Percentiles rank a stretch among this genome's conserved stretches.
phyloP scores from a whole-genome alignment of 2,888 invertebrate genomes.

The Geotrupes spiniger region DNA sequence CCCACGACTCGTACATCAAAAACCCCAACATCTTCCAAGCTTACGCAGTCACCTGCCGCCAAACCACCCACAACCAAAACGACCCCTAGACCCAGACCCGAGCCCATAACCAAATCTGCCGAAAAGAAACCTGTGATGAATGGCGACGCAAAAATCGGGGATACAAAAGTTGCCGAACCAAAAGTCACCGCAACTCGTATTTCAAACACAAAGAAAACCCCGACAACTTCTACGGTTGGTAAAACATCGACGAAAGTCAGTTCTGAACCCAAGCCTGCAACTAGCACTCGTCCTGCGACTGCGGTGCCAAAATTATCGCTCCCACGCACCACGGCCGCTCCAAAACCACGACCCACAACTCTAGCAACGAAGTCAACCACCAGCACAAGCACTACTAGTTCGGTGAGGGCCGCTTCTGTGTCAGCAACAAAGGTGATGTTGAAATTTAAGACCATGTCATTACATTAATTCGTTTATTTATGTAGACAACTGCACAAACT shows the following conservation, averaged over 20 bases:
- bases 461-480: not conserved
- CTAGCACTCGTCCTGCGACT: constrained; percentile 17
- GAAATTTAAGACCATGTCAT: not conserved
- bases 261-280: constrained; percentile 32
- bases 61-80: constrained; percentile 7
- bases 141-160: constrained; percentile 27
- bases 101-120: constrained; percentile 18
- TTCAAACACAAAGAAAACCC: constrained; percentile 18
- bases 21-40: constrained; percentile 26
- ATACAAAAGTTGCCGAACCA: too few species aligned
- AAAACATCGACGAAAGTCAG: constrained; percentile 26
- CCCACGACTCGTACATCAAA: constrained; percentile 20
- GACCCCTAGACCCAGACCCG: constrained; percentile 12
- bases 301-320: constrained; percentile 28
- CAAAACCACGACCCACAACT: constrained; percentile 35
- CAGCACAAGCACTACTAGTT: constrained; percentile 17
- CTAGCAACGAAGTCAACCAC: constrained; percentile 27
- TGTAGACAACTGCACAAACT: constrained; percentile 24
- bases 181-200: constrained; percentile 24
- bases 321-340: constrained; percentile 29
- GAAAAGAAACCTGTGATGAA: constrained; percentile 28
- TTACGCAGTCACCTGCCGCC: constrained; percentile 15
- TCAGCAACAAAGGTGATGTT: constrained; percentile 24
- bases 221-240: constrained; percentile 28
- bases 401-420: constrained; percentile 20